Base-by-base conservation (phyloP, 1,140 invertebrate genomes). In the Asobara japonica region DNA sequence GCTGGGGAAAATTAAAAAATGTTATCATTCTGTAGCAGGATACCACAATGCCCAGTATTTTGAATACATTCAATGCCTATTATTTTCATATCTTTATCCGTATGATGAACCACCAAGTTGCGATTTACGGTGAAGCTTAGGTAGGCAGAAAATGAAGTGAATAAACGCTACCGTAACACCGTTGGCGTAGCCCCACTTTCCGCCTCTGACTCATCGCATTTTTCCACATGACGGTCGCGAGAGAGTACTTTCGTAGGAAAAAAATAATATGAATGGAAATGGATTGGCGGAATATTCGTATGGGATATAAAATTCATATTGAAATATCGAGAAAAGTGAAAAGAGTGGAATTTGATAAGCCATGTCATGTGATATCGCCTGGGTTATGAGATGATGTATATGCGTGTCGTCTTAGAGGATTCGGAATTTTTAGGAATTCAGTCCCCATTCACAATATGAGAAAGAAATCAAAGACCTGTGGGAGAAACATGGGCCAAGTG, bases 71-170 rank as follows among this genome's bases (percentile, higher is more conserved):
- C 13, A 45, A 45, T 56, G 25, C 25, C 13, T 56, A 10, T 27
- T 6, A 18, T 56, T 18, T 27, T 56, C 25, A 22, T 6, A 25
- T 3, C 51, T 18, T 56, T 56, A 56, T 56, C 22, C 51, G 22
- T 22, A 56, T 51, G 45, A 51, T 56, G 22, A 18, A 56, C 18
- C 22, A 56, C 51, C 18, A 56, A 62, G 27, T 16, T 31, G 18
- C 51, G 25, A 2, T 8, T 7, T 30, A 20, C 51, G 5, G 11
- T 10, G n/a, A 18, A 65, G 69, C 69, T 71, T 64, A 71, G 60
- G 20, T 71, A 33, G 36, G 60, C 69, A 64, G 36, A 71, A 71
- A 71, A 45, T 71, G 16, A 16, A 71, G 27, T 64, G 69, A 71
- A 64, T 71, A 65, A 62, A 64, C 60, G 56, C 41, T n/a, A 70